These are phyloP conservation scores for Cairina moschata DNA, from an alignment of 2,113 vertebrate genomes.

Conservation along the genomic window DNA sequence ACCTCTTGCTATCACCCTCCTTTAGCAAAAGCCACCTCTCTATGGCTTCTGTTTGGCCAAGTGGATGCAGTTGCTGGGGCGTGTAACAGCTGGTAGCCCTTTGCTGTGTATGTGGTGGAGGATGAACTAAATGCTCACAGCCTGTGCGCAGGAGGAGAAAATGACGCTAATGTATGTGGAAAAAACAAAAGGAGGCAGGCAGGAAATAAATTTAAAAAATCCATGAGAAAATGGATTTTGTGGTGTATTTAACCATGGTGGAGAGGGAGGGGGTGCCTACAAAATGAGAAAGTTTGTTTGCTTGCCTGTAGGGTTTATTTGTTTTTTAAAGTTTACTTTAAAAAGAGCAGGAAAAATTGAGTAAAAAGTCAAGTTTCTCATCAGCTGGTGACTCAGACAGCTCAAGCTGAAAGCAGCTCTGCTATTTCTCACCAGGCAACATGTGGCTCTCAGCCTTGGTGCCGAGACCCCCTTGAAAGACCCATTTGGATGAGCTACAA, in stretches of 20 bases:
- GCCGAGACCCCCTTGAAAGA: slow-evolving; percentile 23
- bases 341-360: slow-evolving; percentile 29
- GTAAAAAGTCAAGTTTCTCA: slow-evolving; percentile 44
- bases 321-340: slow-evolving; percentile 32
- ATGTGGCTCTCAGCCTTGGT: slow-evolving; percentile 21
- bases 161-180: background rate
- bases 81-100: background rate
- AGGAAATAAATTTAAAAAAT: slow-evolving; percentile 51
- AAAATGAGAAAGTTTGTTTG: slow-evolving; percentile 44
- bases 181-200: slow-evolving; percentile 28
- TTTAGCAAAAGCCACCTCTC: background rate
- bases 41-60: background rate
- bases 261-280: background rate
- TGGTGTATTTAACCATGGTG: slow-evolving; percentile 31
- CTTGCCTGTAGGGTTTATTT: slow-evolving; percentile 43
- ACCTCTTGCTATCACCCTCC: background rate
- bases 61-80: background rate
- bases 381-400: slow-evolving; percentile 44
- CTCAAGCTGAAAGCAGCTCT: slow-evolving; percentile 45
- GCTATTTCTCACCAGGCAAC: slow-evolving; percentile 32
- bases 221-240: slow-evolving; percentile 58
- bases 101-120: background rate
- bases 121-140: background rate
- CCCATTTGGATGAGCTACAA: background rate
- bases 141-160: slow-evolving; percentile 29